Percentiles rank a stretch among this genome's conserved stretches.
These are phyloP conservation scores for Arctocebus calabarensis DNA, from an alignment of 2,797 vertebrate genomes.

Conservation along the genomic window DNA sequence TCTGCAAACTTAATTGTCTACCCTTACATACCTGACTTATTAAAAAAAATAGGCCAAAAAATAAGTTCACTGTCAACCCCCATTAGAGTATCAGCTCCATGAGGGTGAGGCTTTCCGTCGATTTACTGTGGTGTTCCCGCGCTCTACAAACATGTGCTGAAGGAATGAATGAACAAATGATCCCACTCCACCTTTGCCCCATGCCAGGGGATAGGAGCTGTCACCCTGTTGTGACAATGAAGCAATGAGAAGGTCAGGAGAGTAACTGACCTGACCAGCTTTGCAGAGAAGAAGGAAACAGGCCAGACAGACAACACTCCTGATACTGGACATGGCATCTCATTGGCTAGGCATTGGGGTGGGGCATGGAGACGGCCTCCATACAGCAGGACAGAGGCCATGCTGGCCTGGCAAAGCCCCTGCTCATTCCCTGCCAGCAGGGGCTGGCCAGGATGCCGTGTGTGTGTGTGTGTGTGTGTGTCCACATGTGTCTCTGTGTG, in stretches of 20 bases:
- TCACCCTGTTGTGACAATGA: neutral
- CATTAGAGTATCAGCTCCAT: neutral
- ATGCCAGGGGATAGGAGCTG: neutral
- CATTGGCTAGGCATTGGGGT: neutral
- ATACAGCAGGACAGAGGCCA: neutral
- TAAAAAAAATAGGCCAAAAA: neutral
- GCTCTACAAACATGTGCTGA: neutral
- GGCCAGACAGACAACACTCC: too few relatives aligned
- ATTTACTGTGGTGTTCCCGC: neutral
- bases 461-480: neutral
- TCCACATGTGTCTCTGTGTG: too few relatives aligned
- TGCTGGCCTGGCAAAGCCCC: neutral
- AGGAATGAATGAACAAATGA: neutral
- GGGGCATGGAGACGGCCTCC: rapidly evolving
- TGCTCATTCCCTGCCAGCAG: neutral
- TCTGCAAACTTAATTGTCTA: too few relatives aligned
- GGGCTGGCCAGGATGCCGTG: neutral
- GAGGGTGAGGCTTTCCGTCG: neutral
- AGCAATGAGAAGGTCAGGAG: neutral
- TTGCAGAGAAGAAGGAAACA: neutral
- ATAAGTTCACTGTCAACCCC: neutral
- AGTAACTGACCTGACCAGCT: neutral
- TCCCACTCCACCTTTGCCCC: neutral
- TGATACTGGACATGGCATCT: neutral
- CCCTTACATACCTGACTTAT: neutral